Evolutionary conservation across 1,140 invertebrate genomes (phyloP).

Genomic region (Drosophila pseudoananassae): DNA sequence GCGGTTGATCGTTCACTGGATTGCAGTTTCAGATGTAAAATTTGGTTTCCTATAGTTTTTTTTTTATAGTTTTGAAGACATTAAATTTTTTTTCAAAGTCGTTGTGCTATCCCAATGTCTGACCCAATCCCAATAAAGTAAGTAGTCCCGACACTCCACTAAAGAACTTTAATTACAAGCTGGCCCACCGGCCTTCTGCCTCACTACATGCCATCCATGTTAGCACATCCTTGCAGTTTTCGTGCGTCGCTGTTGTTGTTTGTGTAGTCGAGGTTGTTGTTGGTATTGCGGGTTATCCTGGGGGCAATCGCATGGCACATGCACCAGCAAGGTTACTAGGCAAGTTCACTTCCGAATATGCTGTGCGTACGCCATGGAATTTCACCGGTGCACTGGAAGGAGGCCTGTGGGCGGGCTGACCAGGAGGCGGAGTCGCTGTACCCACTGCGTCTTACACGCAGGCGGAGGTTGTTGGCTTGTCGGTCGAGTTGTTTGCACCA

Average conservation of each 20-base stretch:
- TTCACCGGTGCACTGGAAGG: not conserved
- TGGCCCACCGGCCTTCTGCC: slow-evolving; percentile 13
- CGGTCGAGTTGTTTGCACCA: slow-evolving; percentile 73
- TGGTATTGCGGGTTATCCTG: slow-evolving; percentile 39
- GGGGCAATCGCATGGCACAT: slow-evolving; percentile 60
- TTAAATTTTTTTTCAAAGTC: not conserved
- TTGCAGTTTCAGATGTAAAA: not conserved
- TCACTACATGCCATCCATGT: slow-evolving; percentile 39
- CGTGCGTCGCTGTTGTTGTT: slow-evolving; percentile 7
- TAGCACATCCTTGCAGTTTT: slow-evolving; percentile 44
- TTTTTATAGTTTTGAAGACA: not conserved
- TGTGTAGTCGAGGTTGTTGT: slow-evolving; percentile 10
- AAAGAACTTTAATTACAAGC: slow-evolving; percentile 39
- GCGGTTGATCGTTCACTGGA: slow-evolving; percentile 9
- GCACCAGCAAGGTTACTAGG: slow-evolving; percentile 59
- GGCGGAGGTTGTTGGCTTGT: slow-evolving; percentile 55
- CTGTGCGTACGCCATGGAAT: slow-evolving; percentile 51
- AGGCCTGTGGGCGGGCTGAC: not conserved
- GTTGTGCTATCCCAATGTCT: not conserved
- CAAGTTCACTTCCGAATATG: slow-evolving; percentile 66
- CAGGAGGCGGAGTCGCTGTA: slow-evolving; percentile 11
- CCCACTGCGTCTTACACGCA: slow-evolving; percentile 67
- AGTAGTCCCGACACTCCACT: not conserved
- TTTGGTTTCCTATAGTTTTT: not conserved
- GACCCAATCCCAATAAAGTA: not conserved